A percentile compares a stretch with the other conserved stretches of the same genome.
Evolutionary conservation across 2,113 vertebrate genomes (phyloP).

Genomic region (Campylorhamphus procurvoides): DNA sequence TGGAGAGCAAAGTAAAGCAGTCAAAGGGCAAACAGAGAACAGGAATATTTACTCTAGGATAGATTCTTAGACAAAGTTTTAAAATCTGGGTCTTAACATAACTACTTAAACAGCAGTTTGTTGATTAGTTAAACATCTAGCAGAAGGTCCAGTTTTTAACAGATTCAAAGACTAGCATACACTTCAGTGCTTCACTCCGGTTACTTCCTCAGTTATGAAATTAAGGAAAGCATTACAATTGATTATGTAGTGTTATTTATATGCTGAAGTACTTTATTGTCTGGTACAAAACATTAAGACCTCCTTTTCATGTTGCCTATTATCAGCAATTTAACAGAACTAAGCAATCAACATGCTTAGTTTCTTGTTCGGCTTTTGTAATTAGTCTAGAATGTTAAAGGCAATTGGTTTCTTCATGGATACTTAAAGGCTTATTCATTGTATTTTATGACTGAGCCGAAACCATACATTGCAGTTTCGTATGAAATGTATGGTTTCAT

Average conservation of each 20-base stretch:
- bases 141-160: background rate
- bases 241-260: constrained; percentile 6
- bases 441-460: background rate
- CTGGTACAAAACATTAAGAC: background rate
- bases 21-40: background rate
- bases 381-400: constrained; percentile 24
- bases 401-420: constrained; percentile 31
- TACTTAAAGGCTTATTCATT: constrained; percentile 28
- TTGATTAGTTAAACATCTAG: background rate
- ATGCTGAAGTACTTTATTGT: background rate
- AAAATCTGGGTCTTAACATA: background rate
- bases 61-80: background rate
- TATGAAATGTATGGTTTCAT: background rate
- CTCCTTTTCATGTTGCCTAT: background rate
- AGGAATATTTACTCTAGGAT: background rate
- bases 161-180: background rate
- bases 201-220: background rate
- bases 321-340: constrained; percentile 25
- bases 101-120: background rate
- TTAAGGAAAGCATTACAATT: background rate
- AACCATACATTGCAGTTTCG: background rate
- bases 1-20: background rate
- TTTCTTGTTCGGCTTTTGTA: constrained; percentile 6
- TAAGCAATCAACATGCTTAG: background rate
- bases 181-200: background rate